Conservation (phyloP, 92 coral and sea anemone genomes). For the Galaxea fascicularis region DNA sequence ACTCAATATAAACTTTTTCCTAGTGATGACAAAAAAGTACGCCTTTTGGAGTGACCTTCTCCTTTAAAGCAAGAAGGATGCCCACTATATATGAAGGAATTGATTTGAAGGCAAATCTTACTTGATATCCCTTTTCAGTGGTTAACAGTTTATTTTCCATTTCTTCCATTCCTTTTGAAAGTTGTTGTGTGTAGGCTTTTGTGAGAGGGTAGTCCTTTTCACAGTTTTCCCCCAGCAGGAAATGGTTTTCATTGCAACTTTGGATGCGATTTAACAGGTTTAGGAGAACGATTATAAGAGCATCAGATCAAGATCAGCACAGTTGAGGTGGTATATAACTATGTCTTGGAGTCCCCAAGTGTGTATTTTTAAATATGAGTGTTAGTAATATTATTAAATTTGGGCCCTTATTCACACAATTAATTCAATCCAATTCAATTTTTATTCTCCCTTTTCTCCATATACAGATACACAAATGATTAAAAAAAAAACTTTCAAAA, state of each 20-base stretch:
- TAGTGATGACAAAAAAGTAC: no score
- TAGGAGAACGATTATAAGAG: constrained; percentile 44
- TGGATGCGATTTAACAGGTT: constrained; percentile 67
- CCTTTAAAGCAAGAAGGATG: constrained; percentile 45
- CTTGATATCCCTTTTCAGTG: constrained; percentile 58
- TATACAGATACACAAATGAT: constrained; percentile 19
- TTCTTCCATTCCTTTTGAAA: constrained; percentile 68
- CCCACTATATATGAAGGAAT: constrained; percentile 78
- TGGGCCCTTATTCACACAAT: constrained; percentile 14
- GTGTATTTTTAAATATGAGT: constrained; percentile 1
- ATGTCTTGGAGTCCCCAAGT: no score
- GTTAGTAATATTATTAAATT: background rate
- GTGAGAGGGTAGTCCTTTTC: constrained; percentile 65
- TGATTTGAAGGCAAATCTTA: constrained; percentile 59
- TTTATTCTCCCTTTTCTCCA: constrained; percentile 22
- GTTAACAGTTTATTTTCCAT: constrained; percentile 58
- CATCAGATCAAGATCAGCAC: constrained; percentile 42
- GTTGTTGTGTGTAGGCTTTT: constrained; percentile 52
- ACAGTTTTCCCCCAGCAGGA: constrained; percentile 77
- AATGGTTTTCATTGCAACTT: constrained; percentile 72
- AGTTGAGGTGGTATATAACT: constrained; percentile 18
- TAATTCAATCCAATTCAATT: background rate
- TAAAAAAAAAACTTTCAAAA: no score
- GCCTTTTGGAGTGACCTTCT: no score
- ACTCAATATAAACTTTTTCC: no score